phyloP scores from a whole-genome alignment of 2,113 vertebrate genomes.

The Motacilla alba region DNA sequence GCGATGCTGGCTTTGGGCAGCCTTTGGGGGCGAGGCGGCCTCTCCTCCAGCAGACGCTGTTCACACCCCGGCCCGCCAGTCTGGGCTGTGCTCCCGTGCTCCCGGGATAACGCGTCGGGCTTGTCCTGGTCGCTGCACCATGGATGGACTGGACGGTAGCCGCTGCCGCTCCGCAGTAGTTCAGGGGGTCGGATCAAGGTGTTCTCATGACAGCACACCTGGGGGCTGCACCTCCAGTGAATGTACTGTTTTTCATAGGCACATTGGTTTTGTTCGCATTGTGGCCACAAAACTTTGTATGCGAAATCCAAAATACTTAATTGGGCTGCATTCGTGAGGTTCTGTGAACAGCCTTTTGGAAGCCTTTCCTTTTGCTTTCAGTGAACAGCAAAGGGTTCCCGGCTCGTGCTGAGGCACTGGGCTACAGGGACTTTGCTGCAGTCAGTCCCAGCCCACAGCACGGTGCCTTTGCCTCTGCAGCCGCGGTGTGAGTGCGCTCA shows the following conservation, averaged over 20 bases:
- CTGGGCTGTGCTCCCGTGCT: not conserved
- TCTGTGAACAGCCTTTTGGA: not conserved
- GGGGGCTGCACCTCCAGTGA: rapidly evolving
- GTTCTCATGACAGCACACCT: rapidly evolving
- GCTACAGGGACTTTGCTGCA: rapidly evolving
- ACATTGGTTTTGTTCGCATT: rapidly evolving
- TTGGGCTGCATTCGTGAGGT: not conserved
- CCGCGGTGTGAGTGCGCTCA: rapidly evolving
- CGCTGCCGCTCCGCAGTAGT: rapidly evolving
- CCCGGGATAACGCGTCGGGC: rapidly evolving
- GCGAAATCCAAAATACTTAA: not conserved
- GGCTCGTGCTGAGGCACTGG: rapidly evolving
- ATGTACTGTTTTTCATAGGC: rapidly evolving
- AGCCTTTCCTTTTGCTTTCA: rapidly evolving
- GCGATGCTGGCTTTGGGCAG: not conserved
- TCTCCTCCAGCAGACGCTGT: not conserved
- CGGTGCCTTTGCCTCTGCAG: rapidly evolving
- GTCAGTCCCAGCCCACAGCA: rapidly evolving
- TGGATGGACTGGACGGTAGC: rapidly evolving
- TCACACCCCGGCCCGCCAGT: not conserved
- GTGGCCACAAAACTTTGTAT: not conserved
- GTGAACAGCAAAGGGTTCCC: too few species aligned
- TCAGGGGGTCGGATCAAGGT: not conserved
- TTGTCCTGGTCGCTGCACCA: rapidly evolving
- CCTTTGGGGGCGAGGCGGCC: not conserved